These are phyloP conservation scores for Polyodon spathula DNA, from an alignment of 2,113 vertebrate genomes.

Conservation along the genomic window DNA sequence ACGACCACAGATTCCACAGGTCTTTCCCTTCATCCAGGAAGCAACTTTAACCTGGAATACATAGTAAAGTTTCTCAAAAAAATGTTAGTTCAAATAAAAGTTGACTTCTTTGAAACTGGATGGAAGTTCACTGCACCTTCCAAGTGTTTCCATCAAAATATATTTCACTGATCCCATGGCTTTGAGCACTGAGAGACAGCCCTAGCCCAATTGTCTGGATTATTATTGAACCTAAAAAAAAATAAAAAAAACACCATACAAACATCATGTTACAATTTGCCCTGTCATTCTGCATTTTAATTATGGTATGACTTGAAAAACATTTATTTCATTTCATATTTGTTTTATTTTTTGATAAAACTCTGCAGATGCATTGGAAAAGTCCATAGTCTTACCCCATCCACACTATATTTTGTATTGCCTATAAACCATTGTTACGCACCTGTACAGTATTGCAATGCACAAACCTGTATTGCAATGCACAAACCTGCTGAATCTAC, in stretches of 20 bases:
- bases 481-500: constrained; percentile 11
- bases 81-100: background rate
- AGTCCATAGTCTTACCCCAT: background rate
- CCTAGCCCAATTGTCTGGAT: constrained; percentile 29
- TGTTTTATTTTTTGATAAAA: no score
- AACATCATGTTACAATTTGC: background rate
- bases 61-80: background rate
- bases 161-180: constrained; percentile 44
- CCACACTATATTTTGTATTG: background rate
- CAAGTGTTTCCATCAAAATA: constrained; percentile 18
- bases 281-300: background rate
- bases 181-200: constrained; percentile 34
- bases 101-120: background rate
- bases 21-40: constrained; percentile 68
- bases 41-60: constrained; percentile 51
- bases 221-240: constrained; percentile 35
- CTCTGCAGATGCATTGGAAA: background rate
- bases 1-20: constrained; percentile 65
- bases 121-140: constrained; percentile 27
- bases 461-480: background rate
- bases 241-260: constrained; percentile 15
- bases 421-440: background rate
- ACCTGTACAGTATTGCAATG: no score
- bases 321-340: background rate
- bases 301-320: background rate